Base-by-base conservation (phyloP, 2,888 invertebrate genomes). In the Polyploca ridens region DNA sequence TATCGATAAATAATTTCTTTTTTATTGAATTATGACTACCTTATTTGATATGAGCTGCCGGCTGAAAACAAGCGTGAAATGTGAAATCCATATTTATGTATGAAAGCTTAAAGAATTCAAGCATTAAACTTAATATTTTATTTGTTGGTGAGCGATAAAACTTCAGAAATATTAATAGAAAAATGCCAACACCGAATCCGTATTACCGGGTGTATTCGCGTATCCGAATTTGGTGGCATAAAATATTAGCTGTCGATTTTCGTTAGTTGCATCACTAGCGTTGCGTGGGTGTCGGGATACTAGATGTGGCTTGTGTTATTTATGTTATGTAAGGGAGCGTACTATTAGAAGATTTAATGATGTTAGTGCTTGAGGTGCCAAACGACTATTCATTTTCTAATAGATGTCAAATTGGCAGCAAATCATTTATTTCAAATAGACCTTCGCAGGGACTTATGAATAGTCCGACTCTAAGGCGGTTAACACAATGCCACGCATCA, bases 191-290 rank as follows among this genome's bases (percentile, higher is more conserved):
- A 63, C 69, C 70, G 65, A 66, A 66, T 68, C 67, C 63, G 64
- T 72, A 71, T 77, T 78, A 77, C 75, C 72, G 75, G 70, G 74
- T 73, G 71, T 64, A 73, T 72, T 65, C 73, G 67, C 70, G 67
- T 67, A 67, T 65, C 66, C 66, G 71, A 79, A 75, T 79, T 82
- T 74, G 72, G 71, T 69, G 69, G 82, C 82, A 85, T 86, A 88
- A 88, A 86, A 88, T 88, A 89, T 88, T 84, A 86, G 78, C 76
- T 85, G 89, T 89, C 89, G 82, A 85, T 86, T 82, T 79, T 74
- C 69, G 80, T 89, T 89, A 82, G 76, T 69, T 82, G 85, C 88
- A 82, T 86, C 89, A 86, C 88, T 89, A 87, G 83, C 63, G 59
- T 54, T 33, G 44, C 67, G 41, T 8, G 8, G 64, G 68, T 16